Conservation (phyloP, 37 sponge, comb jelly and placozoan species). For the Geodia barretti region DNA sequence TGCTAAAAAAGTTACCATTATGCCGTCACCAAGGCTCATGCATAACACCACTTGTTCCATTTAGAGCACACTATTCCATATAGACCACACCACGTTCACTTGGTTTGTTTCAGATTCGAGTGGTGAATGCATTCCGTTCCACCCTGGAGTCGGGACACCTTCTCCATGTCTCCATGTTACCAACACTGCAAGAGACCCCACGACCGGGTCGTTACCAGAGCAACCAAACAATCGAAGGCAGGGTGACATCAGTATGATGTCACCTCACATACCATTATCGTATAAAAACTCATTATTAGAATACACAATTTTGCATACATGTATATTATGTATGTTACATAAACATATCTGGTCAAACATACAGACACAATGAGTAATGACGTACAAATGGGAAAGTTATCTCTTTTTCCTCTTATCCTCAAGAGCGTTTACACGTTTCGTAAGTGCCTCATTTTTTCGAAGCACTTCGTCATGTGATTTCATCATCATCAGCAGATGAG, state of each 20-base stretch:
- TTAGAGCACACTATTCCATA: no score
- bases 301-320: no score
- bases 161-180: neutral
- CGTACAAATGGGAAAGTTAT: neutral
- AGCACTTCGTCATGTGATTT: neutral
- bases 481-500: neutral
- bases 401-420: neutral
- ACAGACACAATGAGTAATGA: neutral
- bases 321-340: no score
- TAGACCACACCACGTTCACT: neutral
- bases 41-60: neutral
- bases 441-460: neutral
- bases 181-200: constrained; percentile 33
- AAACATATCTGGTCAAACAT: no score
- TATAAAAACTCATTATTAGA: no score
- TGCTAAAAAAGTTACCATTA: neutral
- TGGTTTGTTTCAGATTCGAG: constrained; percentile 71
- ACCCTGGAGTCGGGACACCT: constrained; percentile 41
- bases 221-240: constrained; percentile 3
- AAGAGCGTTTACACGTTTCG: no score
- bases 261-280: neutral
- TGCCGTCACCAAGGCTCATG: neutral
- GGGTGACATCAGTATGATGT: constrained; percentile 36
- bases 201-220: constrained; percentile 22
- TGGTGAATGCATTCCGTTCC: constrained; percentile 88